Conservation (phyloP, 1,140 invertebrate genomes). For the Drosophila pectinifera region DNA sequence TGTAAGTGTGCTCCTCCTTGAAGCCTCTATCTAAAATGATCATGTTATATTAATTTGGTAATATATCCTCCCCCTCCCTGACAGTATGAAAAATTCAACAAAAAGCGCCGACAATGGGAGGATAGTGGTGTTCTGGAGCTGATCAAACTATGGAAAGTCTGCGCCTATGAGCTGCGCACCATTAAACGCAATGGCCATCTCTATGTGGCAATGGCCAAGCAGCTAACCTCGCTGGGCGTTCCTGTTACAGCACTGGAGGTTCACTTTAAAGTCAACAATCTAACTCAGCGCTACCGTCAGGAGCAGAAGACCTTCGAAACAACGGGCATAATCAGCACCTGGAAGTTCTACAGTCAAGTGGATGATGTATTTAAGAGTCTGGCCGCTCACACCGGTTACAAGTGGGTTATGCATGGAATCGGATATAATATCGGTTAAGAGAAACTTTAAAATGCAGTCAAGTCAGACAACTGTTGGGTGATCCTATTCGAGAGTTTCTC, state of each 20-base stretch:
- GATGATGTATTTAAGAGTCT: constrained; percentile 84
- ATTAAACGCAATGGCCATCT: constrained; percentile 85
- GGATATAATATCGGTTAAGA: not conserved
- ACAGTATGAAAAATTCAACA: constrained; percentile 85
- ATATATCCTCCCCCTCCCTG: not conserved
- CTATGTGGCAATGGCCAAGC: constrained; percentile 85
- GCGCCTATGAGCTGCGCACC: constrained; percentile 84
- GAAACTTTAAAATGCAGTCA: not conserved
- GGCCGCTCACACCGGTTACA: constrained; percentile 80
- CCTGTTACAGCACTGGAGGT: constrained; percentile 83
- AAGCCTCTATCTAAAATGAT: not conserved
- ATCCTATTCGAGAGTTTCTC: not conserved
- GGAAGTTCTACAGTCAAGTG: constrained; percentile 84
- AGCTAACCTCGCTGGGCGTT: constrained; percentile 75
- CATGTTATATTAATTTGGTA: not conserved
- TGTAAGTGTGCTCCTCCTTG: constrained; percentile 57
- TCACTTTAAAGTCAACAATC: constrained; percentile 84
- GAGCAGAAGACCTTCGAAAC: constrained; percentile 83
- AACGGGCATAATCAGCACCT: constrained; percentile 83
- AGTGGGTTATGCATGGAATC: constrained; percentile 30
- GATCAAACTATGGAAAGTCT: constrained; percentile 85
- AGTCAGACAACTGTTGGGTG: too few relatives aligned
- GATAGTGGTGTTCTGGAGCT: constrained; percentile 84
- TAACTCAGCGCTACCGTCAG: constrained; percentile 81
- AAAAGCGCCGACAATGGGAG: constrained; percentile 85